Conservation (phyloP, 2,888 invertebrate species). For the Andrena bicolor region DNA sequence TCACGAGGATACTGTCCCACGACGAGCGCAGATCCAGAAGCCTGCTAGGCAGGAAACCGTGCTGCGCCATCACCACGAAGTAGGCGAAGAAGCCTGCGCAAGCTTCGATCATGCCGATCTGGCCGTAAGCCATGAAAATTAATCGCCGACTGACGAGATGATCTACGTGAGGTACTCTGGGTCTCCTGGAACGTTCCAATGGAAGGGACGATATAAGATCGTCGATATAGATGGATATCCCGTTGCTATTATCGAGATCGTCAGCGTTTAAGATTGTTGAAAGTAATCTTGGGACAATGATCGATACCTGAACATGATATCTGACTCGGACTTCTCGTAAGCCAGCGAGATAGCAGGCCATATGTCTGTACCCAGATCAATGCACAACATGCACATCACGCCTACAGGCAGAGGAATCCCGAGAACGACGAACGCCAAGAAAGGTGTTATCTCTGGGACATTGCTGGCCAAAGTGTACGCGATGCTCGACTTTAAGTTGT, state of each 20-base stretch:
- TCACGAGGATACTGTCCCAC: slow-evolving; percentile 90
- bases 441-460: slow-evolving; percentile 87
- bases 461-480: slow-evolving; percentile 87
- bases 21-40: slow-evolving; percentile 89
- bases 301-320: slow-evolving; percentile 88
- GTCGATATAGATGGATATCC: not conserved
- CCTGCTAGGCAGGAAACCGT: slow-evolving; percentile 90
- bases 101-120: slow-evolving; percentile 94
- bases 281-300: not conserved
- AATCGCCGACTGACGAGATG: slow-evolving; percentile 87
- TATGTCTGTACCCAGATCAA: slow-evolving; percentile 93
- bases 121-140: slow-evolving; percentile 93
- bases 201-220: not conserved
- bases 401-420: slow-evolving; percentile 87
- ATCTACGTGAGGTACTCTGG: slow-evolving; percentile 86
- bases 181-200: slow-evolving; percentile 82
- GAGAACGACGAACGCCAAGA: slow-evolving; percentile 86
- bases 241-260: not conserved
- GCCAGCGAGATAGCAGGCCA: slow-evolving; percentile 92
- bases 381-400: slow-evolving; percentile 88
- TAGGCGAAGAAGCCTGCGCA: slow-evolving; percentile 93
- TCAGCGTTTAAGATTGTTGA: not conserved
- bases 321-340: slow-evolving; percentile 91
- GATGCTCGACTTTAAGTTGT: slow-evolving; percentile 87
- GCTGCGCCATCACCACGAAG: slow-evolving; percentile 91